A percentile compares a stretch with the other conserved stretches of the same genome.
These are phyloP conservation scores for Ooceraea biroi DNA, from an alignment of 1,140 invertebrate species.

Conservation along the genomic window DNA sequence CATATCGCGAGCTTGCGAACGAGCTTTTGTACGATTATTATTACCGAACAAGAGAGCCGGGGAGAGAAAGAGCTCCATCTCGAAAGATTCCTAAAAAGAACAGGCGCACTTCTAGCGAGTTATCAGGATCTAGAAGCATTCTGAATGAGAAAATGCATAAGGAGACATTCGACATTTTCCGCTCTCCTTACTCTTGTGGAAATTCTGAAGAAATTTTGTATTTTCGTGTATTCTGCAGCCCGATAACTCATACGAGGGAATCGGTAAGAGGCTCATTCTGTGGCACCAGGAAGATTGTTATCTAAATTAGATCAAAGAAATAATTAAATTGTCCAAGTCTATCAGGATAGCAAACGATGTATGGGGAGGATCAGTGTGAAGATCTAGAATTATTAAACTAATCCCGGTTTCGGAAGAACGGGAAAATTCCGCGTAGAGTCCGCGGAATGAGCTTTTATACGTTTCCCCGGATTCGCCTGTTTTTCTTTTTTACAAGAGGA, in stretches of 20 bases:
- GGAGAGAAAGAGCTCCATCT: not conserved
- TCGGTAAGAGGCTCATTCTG: not conserved
- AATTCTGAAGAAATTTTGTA: not conserved
- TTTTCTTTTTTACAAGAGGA: constrained; percentile 35
- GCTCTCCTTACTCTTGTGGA: constrained; percentile 7
- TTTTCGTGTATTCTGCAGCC: too few relatives aligned
- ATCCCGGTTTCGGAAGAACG: not conserved
- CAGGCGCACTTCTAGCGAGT: too few relatives aligned
- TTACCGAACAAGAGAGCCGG: constrained; percentile 32
- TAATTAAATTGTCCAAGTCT: too few relatives aligned
- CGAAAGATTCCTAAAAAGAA: constrained; percentile 16
- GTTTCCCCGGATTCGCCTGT: constrained; percentile 15
- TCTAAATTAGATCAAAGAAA: too few relatives aligned
- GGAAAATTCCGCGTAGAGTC: constrained; percentile 9
- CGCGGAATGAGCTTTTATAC: constrained; percentile 11
- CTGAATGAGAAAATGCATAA: constrained; percentile 12
- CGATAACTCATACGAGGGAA: not conserved
- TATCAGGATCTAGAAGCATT: too few relatives aligned
- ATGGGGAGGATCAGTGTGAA: not conserved
- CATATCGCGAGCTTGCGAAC: constrained; percentile 52
- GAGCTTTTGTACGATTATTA: constrained; percentile 75
- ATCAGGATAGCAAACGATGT: too few relatives aligned
- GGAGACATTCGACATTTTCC: not conserved
- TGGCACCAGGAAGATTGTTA: too few relatives aligned
- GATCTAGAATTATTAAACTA: not conserved